phyloP scores from a whole-genome alignment of 2,113 vertebrate species.

The Physeter macrocephalus region DNA sequence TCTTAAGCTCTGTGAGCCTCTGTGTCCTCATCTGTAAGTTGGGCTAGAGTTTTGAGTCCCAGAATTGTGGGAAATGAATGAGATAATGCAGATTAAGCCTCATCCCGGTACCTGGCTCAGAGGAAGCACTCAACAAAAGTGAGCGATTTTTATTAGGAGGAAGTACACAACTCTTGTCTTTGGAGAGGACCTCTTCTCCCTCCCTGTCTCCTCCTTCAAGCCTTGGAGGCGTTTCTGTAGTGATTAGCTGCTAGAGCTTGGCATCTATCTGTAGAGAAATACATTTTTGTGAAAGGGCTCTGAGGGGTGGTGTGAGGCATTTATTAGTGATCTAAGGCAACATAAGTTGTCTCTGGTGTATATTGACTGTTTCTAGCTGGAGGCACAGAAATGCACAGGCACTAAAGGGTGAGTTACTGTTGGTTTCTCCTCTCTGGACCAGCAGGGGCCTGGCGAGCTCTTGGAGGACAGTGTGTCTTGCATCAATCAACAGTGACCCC shows the following conservation, averaged over 20 bases:
- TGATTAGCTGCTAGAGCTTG: conserved; percentile 46
- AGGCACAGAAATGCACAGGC: conserved; percentile 53
- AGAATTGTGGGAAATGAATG: neutral
- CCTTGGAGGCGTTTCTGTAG: conserved; percentile 28
- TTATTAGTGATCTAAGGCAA: conserved; percentile 72
- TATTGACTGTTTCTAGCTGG: conserved; percentile 71
- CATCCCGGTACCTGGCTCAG: neutral
- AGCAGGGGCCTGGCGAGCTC: conserved; percentile 64
- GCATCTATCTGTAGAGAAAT: conserved; percentile 58
- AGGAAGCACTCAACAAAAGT: neutral
- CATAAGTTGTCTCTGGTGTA: conserved; percentile 70
- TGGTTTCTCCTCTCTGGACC: conserved; percentile 39
- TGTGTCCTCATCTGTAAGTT: neutral
- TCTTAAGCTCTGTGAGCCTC: neutral
- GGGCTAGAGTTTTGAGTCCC: neutral
- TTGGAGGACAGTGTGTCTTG: conserved; percentile 58
- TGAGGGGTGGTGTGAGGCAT: conserved; percentile 42
- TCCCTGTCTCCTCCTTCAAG: neutral
- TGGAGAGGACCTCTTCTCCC: neutral
- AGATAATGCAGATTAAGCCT: neutral
- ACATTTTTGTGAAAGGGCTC: conserved; percentile 55
- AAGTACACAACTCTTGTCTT: neutral
- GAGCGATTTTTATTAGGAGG: neutral
- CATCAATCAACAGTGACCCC: conserved; percentile 70
- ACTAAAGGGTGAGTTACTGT: conserved; percentile 64